Conservation (phyloP, 2,888 invertebrate genomes). For the Apomyelois bistriatella region DNA sequence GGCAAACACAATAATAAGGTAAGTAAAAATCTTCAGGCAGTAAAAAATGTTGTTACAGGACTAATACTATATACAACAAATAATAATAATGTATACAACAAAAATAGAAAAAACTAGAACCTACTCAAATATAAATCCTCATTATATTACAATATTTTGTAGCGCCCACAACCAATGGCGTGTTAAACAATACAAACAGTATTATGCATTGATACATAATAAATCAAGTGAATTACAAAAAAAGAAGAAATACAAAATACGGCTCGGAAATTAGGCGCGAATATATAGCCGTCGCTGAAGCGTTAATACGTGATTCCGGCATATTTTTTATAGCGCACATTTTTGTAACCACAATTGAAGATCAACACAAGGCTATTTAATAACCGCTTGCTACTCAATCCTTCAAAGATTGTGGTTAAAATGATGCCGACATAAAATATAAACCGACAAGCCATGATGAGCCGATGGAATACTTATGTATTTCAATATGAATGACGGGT, state of each 20-base stretch:
- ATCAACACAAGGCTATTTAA: background rate
- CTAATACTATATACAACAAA: no score
- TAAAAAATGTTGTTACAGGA: no score
- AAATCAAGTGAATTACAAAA: background rate
- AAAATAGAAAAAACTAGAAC: no score
- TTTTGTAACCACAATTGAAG: background rate
- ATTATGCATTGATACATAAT: background rate
- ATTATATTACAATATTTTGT: no score
- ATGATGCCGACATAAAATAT: background rate
- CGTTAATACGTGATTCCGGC: slow-evolving; percentile 9
- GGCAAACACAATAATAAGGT: no score
- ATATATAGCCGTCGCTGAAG: background rate
- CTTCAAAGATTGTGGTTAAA: background rate
- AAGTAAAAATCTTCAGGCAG: no score
- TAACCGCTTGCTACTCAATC: background rate
- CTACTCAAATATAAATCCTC: no score
- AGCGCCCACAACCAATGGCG: background rate
- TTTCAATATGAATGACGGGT: slow-evolving; percentile 22
- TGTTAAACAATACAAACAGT: slow-evolving; percentile 5
- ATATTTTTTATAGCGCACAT: slow-evolving; percentile 10
- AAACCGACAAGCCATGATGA: slow-evolving; percentile 11
- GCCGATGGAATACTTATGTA: slow-evolving; percentile 15
- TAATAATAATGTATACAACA: no score
- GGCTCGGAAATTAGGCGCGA: background rate
- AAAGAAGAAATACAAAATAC: background rate